phyloP scores from a whole-genome alignment of 1,140 invertebrate genomes.

The Rhyzopertha dominica region DNA sequence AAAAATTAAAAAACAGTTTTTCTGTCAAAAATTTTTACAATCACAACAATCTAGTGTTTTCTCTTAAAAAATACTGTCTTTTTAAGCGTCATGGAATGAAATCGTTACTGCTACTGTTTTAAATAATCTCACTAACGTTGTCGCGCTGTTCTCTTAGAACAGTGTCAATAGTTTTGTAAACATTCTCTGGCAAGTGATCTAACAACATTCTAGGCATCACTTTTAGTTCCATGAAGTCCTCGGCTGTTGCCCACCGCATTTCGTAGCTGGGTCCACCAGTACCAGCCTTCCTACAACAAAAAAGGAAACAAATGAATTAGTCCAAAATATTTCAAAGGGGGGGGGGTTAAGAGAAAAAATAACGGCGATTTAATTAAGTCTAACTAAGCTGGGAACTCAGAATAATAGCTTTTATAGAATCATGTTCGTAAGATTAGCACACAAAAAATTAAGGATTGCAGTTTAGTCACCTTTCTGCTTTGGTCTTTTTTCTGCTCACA shows the following conservation, averaged over 20 bases:
- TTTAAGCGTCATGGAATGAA: no score
- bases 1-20: no score
- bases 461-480: conserved; percentile 55
- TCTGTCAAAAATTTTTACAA: no score
- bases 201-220: conserved; percentile 73
- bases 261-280: conserved; percentile 59
- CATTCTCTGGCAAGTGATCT: conserved; percentile 68
- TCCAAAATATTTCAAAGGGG: no score
- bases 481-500: conserved; percentile 59
- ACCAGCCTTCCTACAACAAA: conserved; percentile 51
- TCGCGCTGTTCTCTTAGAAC: conserved; percentile 52
- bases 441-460: no score
- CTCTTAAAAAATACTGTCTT: no score
- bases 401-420: no score
- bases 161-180: conserved; percentile 60
- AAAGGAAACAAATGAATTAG: conserved; percentile 14
- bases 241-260: conserved; percentile 69
- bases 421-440: no score
- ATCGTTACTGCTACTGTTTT: conserved; percentile 10
- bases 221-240: conserved; percentile 68
- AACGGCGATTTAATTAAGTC: no score
- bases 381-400: no score
- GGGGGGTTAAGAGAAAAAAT: no score
- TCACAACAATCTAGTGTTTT: no score
- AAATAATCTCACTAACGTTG: conserved; percentile 31